A percentile compares a stretch with the other conserved stretches of the same genome.
phyloP scores from a whole-genome alignment of 2,797 vertebrate species.

The Thunnus albacares region DNA sequence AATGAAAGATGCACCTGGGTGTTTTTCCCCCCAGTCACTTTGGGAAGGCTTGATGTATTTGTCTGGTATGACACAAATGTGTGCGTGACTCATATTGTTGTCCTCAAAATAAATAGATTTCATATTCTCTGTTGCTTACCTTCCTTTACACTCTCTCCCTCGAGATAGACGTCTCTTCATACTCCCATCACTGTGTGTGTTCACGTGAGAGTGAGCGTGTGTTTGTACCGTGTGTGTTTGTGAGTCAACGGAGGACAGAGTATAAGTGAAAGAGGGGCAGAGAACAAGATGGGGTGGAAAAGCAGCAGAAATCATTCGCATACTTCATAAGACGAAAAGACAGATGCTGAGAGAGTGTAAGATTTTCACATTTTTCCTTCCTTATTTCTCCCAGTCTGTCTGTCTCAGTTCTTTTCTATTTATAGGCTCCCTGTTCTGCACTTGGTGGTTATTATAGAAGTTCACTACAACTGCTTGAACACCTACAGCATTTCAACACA shows the following conservation, averaged over 20 bases:
- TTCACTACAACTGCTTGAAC: constrained; percentile 26
- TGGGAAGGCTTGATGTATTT: constrained; percentile 43
- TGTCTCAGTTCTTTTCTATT: constrained; percentile 28
- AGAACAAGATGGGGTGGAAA: constrained; percentile 7
- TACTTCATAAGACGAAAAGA: constrained; percentile 6
- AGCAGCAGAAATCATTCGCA: constrained; percentile 24
- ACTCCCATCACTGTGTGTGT: constrained; percentile 7
- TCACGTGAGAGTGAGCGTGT: not conserved
- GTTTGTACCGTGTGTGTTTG: not conserved
- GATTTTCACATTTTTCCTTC: constrained; percentile 19
- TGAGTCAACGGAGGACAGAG: not conserved
- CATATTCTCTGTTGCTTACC: constrained; percentile 38
- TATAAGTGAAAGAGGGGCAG: not conserved
- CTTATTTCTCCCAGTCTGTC: not conserved
- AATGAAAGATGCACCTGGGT: constrained; percentile 51
- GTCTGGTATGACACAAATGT: constrained; percentile 38
- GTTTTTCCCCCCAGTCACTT: constrained; percentile 25
- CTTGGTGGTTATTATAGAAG: constrained; percentile 23
- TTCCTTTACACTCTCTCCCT: constrained; percentile 27
- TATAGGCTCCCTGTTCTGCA: constrained; percentile 22
- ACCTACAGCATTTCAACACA: constrained; percentile 30
- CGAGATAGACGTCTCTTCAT: constrained; percentile 41
- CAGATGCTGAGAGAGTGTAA: constrained; percentile 14
- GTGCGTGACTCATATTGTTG: constrained; percentile 3
- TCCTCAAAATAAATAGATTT: constrained; percentile 44